Evolutionary conservation across 2,797 vertebrate genomes (phyloP), one percentile per base, ranked within the genome.

Genomic region (Smutsia gigantea): DNA sequence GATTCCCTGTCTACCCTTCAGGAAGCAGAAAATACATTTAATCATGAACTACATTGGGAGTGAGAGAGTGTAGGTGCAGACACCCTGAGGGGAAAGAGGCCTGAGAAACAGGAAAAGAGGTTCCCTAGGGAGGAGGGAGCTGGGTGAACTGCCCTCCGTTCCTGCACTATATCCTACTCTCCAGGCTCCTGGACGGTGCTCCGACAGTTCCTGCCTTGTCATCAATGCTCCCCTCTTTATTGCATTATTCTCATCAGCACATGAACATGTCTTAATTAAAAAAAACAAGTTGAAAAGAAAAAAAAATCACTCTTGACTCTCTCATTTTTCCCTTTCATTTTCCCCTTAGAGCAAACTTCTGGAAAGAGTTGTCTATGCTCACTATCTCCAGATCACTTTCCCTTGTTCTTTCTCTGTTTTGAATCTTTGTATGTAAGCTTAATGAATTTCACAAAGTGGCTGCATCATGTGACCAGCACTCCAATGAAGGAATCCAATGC

Each of bases 1-100:
- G 1, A 46, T 12, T 18, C 61, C 42, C 82, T 49, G 77, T 42
- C 57, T 34, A 4, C 78, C 68, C 49, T 77, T 87, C 63, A 55
- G 93, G 63, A 89, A 92, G 53, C 89, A 68, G 37, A 75, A 53
- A 89, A 27, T 42, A 59, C 18, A 29, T 31, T 78, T 84, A 51
- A 34, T 79, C 18, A 7, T 23, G 51, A n/a, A 23, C 77, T 68
- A 42, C 42, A 57, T n/a, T 49, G n/a, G 12, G 46, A 84, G 57
- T 34, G 46, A 46, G 37, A 74, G 17, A 3, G 10, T 5, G 4
- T 63, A 61, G 27, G 29, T n/a, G 14, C 19, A 29, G 49, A 23
- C 9, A 21, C 49, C 15, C 2, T 0, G 2, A 9, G 6, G 0
- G 4, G 53, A 25, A 27, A 9, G 49, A 25, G 7, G 15, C 11